Base-by-base conservation (phyloP, 2,113 vertebrate genomes). In the Physeter macrocephalus region DNA sequence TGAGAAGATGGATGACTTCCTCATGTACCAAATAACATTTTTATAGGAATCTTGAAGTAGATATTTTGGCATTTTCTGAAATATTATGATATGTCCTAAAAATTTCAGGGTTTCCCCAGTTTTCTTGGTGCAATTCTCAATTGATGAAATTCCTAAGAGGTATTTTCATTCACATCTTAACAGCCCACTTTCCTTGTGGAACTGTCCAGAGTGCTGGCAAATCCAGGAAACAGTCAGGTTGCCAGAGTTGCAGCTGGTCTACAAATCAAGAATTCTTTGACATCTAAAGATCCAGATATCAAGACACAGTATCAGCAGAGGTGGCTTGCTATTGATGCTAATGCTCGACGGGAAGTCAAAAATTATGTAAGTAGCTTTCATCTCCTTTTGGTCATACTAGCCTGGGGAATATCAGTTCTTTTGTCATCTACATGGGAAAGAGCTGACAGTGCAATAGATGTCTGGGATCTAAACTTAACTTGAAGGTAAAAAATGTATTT, bases 201-300 rank as follows among this genome's bases (percentile, higher is more conserved):
- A 98, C 98, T 99, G 97, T 99, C 99, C 93, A 99, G 99, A 98
- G 99, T 99, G 86, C 98, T 99, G 98, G 99, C 99, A 8, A 99
- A 99, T 97, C 99, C 99, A 0, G 99, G 99, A 29, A 99, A 99
- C 99, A 99, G 99, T 66, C 99, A 99, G 96, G 99, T 99, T 75
- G 99, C 99, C 1, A 99, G 99, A 0, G 99, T 99, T 11, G 99
- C 99, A 0, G 99, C 99, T 0, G 99, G 99, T 20, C 98, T 99
- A 97, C 99, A 99, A 99, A 99, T 99, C 98, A 99, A 99, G 98
- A 99, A 99, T 98, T 99, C 99, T 0, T 98, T 99, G 98, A 99
- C 99, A 0, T 99, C 99, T 87, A 99, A 99, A 98, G 99, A 99
- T 83, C 99, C 99, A 0, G 99, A 99, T 41, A 99, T 99, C 81